Evolutionary conservation across 1,140 invertebrate species (phyloP), one percentile per base, ranked within the genome.

Genomic region (Calosoma granatense): DNA sequence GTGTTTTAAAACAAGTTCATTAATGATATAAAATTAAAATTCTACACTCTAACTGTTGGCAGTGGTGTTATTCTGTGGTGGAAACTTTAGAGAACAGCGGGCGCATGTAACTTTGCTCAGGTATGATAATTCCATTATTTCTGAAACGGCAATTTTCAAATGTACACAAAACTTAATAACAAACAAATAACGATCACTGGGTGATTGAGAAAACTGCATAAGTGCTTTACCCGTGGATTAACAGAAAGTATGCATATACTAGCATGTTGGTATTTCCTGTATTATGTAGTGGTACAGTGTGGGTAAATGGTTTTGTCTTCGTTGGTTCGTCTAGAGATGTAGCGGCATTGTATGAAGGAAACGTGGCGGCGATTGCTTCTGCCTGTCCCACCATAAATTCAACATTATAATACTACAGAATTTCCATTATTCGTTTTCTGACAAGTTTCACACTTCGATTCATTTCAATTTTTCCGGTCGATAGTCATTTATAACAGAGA

Each of bases 401-500:
- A 6, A 30, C 26, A 30, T 30, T 30, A 30, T 30, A 30, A 30
- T 47, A 47, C 9, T 47, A 47, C 6, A 47, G 41, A 47, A 47
- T 58, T 52, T 52, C 47, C 12, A 47, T 52, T 51, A 51, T 55
- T 22, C 19, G 53, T 43, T 58, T 55, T 39, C 53, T 58, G 57
- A 58, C 57, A 55, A 58, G 53, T 51, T 58, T 58, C 41, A 58
- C 57, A 53, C 57, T 54, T 58, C 57, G 53, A 53, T 58, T 58
- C 53, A 58, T 54, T 58, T 54, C 57, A 58, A 58, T 58, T 58
- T 54, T 58, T 58, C 57, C 57, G 57, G 57, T 58, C 47, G 53
- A 53, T 55, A 58, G 57, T 54, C 57, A 54, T 58, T 58, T 58
- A 54, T 58, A 54, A 53, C 41, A 58, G 53, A 53, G 52, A 55